Conservation (phyloP, 2,113 vertebrate genomes). For the Oenanthe melanoleuca region DNA sequence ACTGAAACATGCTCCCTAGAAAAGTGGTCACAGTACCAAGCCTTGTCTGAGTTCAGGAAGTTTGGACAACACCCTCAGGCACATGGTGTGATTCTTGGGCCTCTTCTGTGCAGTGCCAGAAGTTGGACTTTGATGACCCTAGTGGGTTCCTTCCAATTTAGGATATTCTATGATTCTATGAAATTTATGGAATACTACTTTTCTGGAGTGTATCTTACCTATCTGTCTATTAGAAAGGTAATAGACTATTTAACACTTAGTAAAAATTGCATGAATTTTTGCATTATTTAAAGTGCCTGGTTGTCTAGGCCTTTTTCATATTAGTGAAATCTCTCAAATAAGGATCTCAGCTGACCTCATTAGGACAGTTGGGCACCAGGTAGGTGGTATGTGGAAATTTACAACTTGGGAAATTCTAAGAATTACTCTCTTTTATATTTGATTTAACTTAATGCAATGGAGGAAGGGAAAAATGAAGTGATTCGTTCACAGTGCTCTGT, state of each 20-base stretch:
- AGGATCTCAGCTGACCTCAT: background rate
- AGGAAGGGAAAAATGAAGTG: background rate
- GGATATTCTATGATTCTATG: background rate
- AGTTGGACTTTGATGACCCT: background rate
- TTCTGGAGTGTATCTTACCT: background rate
- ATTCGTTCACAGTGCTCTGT: background rate
- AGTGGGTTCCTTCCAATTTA: background rate
- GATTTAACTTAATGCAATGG: background rate
- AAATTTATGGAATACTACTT: background rate
- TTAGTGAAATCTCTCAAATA: background rate
- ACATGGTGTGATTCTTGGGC: background rate
- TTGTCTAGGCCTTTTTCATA: background rate
- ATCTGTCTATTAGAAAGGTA: background rate
- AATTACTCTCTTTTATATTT: background rate
- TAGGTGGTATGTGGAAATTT: background rate
- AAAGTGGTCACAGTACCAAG: background rate
- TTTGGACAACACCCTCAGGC: background rate
- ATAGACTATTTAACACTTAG: background rate
- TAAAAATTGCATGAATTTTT: background rate
- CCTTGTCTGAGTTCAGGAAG: background rate
- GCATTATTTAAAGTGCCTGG: background rate
- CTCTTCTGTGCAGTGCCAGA: background rate
- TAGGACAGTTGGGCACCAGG: background rate
- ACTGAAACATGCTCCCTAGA: background rate
- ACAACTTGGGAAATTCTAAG: background rate